Conservation (phyloP, 2,888 invertebrate species). For the Onchidella celtica region DNA sequence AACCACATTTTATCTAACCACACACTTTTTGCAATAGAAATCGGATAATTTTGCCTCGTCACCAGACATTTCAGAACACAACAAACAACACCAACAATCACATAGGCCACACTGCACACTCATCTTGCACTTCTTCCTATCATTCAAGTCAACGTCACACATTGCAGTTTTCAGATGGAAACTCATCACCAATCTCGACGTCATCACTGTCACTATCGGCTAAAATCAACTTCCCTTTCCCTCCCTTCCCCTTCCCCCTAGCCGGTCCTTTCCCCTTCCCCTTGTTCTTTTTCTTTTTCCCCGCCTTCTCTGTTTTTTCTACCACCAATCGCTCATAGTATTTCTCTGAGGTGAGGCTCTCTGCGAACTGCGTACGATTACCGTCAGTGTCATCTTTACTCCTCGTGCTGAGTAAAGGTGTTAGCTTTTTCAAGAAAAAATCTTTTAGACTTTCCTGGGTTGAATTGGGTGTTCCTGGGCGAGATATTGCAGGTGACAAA, state of each 20-base stretch:
- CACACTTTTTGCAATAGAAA: neutral
- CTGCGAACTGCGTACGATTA: slow-evolving; percentile 5
- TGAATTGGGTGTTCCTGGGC: neutral
- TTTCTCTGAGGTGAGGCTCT: slow-evolving; percentile 38
- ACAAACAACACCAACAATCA: neutral
- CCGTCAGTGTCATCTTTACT: neutral
- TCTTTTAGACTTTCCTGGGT: slow-evolving; percentile 12
- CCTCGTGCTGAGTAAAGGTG: slow-evolving; percentile 3
- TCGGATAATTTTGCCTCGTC: neutral
- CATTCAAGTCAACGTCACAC: neutral
- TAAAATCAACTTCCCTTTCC: neutral
- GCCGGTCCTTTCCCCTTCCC: neutral
- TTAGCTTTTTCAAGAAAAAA: slow-evolving; percentile 33
- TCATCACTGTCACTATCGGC: neutral
- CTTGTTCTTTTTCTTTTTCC: neutral
- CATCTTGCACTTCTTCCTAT: neutral
- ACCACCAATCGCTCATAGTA: neutral
- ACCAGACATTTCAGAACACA: neutral
- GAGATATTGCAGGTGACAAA: neutral
- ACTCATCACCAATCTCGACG: neutral
- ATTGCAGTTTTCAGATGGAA: neutral
- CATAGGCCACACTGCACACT: neutral
- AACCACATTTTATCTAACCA: neutral
- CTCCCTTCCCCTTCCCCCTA: slow-evolving; percentile 1
- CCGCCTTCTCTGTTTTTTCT: neutral